These are phyloP conservation scores for Dasypus novemcinctus DNA, from an alignment of 2,113 vertebrate genomes.

Conservation along the genomic window DNA sequence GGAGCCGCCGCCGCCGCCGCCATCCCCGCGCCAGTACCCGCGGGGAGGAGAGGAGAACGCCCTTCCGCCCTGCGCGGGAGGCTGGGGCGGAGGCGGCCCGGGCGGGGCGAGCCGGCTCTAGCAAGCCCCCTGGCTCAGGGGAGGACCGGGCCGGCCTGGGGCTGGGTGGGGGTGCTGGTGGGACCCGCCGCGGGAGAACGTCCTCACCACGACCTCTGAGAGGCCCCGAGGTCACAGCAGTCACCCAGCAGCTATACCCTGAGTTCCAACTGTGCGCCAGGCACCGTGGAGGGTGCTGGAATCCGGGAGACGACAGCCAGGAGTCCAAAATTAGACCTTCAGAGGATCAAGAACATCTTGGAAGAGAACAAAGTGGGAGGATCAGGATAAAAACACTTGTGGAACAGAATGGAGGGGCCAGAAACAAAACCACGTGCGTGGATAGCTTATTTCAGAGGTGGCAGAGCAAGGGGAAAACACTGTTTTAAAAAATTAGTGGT, in stretches of 20 bases:
- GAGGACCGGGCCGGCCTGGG: background rate
- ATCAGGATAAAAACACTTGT: background rate
- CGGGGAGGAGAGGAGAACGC: accelerated
- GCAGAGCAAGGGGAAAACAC: background rate
- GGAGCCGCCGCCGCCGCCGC: background rate
- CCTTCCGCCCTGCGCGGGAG: background rate
- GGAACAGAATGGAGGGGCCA: background rate
- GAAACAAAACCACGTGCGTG: background rate
- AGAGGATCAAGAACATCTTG: background rate
- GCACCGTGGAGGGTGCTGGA: background rate
- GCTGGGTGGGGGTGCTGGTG: accelerated
- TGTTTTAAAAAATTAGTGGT: too few relatives aligned
- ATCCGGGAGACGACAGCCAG: too few relatives aligned
- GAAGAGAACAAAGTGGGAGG: background rate
- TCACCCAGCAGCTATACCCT: accelerated
- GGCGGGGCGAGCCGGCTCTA: background rate
- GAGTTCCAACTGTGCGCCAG: background rate
- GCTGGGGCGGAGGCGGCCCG: background rate
- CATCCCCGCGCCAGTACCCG: accelerated
- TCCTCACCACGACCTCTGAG: accelerated
- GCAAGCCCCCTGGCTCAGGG: accelerated
- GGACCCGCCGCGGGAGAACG: accelerated
- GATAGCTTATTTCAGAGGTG: background rate
- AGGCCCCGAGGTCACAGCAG: background rate
- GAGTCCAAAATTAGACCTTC: background rate